Percentiles rank a stretch among this genome's conserved stretches.
Conservation (phyloP, 2,888 invertebrate species). For the Dicycla oo region DNA sequence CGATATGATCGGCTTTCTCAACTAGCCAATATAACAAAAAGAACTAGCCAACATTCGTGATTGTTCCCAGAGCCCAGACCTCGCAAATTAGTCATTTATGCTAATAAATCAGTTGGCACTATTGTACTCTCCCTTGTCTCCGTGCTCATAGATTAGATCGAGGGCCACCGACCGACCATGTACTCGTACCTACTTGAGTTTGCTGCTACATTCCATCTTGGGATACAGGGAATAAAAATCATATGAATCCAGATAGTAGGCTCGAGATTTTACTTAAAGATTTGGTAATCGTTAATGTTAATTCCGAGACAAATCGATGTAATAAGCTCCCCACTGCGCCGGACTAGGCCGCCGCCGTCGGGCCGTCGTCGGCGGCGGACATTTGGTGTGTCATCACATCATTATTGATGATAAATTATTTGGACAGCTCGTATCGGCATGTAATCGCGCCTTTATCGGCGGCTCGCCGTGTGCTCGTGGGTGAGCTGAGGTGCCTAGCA, state of each 20-base stretch:
- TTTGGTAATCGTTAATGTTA: conserved; percentile 6
- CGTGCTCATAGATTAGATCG: conserved; percentile 22
- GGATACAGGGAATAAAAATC: background rate
- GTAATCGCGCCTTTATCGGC: conserved; percentile 46
- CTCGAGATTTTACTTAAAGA: background rate
- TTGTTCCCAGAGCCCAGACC: conserved; percentile 32
- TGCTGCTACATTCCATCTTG: conserved; percentile 3
- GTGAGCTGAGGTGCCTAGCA: background rate
- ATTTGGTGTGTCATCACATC: conserved; percentile 39
- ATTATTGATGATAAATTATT: conserved; percentile 54
- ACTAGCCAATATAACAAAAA: conserved; percentile 1
- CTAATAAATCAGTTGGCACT: conserved; percentile 57
- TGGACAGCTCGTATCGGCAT: conserved; percentile 51
- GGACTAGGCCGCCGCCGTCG: too few relatives aligned
- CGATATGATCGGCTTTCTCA: background rate
- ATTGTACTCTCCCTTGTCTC: conserved; percentile 20
- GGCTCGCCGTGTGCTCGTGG: background rate
- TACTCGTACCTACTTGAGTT: background rate
- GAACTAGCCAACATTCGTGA: conserved; percentile 1
- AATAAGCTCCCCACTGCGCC: background rate
- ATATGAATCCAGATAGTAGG: background rate
- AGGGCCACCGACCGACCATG: conserved; percentile 10
- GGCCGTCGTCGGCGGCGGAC: background rate
- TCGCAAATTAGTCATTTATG: conserved; percentile 53
- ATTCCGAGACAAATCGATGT: conserved; percentile 3